Conservation (phyloP, 2,797 vertebrate genomes). For the Sebastes matsubarae region DNA sequence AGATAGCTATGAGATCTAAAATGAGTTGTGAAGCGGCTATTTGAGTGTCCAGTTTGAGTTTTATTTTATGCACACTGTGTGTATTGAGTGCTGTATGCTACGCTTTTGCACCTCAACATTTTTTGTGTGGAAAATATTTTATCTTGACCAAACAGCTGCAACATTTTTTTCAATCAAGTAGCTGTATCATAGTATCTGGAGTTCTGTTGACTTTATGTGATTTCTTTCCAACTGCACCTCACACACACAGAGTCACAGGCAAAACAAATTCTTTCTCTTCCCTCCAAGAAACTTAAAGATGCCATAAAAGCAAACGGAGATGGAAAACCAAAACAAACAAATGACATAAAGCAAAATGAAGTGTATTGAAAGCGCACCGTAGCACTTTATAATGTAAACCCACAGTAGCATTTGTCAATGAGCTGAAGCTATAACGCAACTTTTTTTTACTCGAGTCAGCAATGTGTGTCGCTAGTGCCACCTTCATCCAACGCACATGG, state of each 20-base stretch:
- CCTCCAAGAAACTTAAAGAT: slow-evolving; percentile 28
- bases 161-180: slow-evolving; percentile 35
- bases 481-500: slow-evolving; percentile 6
- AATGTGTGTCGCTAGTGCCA: not conserved
- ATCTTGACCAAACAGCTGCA: slow-evolving; percentile 26
- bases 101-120: not conserved
- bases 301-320: slow-evolving; percentile 28
- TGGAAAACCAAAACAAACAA: slow-evolving; percentile 35
- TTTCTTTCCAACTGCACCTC: slow-evolving; percentile 7
- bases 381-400: slow-evolving; percentile 25
- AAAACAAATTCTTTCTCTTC: slow-evolving; percentile 15
- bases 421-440: slow-evolving; percentile 11
- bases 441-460: slow-evolving; percentile 30
- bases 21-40: not conserved
- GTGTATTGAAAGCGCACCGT: slow-evolving; percentile 19
- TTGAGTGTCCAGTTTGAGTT: not conserved
- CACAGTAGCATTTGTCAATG: slow-evolving; percentile 13
- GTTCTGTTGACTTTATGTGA: slow-evolving; percentile 34
- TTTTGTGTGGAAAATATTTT: slow-evolving; percentile 16
- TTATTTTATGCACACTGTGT: not conserved
- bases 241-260: not conserved
- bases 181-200: slow-evolving; percentile 41
- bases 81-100: not conserved
- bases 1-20: slow-evolving; percentile 26
- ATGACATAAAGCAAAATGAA: slow-evolving; percentile 26